Evolutionary conservation across 2,888 invertebrate species (phyloP).

Genomic region (Brachyopa scutellaris): DNA sequence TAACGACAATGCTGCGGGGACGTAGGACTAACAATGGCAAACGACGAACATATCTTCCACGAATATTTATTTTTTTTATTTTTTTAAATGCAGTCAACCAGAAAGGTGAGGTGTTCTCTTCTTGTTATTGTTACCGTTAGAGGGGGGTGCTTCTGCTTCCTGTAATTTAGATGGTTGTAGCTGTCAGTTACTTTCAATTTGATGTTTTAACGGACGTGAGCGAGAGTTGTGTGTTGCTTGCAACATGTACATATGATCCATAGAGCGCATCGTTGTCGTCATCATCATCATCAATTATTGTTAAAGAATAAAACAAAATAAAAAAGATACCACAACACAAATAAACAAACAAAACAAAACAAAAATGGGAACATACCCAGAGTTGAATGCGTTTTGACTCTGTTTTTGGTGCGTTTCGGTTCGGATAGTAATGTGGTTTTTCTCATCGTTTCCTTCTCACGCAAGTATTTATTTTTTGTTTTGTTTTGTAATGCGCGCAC

Average conservation of each 20-base stretch:
- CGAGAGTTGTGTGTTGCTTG: constrained; percentile 15
- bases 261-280: constrained; percentile 37
- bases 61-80: no score
- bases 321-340: constrained; percentile 33
- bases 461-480: constrained; percentile 50
- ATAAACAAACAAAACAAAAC: constrained; percentile 13
- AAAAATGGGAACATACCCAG: constrained; percentile 36
- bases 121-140: constrained; percentile 12
- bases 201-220: constrained; percentile 22
- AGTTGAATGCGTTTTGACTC: constrained; percentile 36
- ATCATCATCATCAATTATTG: constrained; percentile 37
- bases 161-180: constrained; percentile 29
- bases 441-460: constrained; percentile 44
- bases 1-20: background rate
- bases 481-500: constrained; percentile 4
- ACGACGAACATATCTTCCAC: background rate
- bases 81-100: constrained; percentile 53
- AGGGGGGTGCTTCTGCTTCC: constrained; percentile 53
- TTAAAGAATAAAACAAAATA: constrained; percentile 40
- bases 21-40: constrained; percentile 26
- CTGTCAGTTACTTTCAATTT: constrained; percentile 36
- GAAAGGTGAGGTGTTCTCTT: constrained; percentile 55
- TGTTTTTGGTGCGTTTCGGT: constrained; percentile 26
- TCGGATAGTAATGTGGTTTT: constrained; percentile 30
- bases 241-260: background rate